These are phyloP conservation scores for Phasianus colchicus DNA, from an alignment of 2,113 vertebrate species.

Conservation along the genomic window DNA sequence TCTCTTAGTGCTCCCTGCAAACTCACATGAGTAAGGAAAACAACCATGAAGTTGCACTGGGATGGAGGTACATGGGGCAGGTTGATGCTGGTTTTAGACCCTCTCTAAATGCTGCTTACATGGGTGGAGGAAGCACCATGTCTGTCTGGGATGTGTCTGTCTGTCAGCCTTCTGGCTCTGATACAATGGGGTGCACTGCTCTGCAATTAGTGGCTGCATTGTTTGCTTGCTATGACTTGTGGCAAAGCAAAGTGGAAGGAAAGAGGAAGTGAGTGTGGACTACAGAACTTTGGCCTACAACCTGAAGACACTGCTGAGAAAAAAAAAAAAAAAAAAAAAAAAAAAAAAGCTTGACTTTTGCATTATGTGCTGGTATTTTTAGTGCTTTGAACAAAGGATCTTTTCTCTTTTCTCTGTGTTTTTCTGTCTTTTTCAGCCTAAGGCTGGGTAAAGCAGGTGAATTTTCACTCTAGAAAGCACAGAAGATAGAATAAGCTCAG, in stretches of 20 bases:
- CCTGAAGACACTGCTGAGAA: neutral
- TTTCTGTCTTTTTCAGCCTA: neutral
- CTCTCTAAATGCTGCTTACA: neutral
- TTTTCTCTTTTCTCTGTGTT: neutral
- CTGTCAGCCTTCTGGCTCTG: neutral
- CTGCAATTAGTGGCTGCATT: neutral
- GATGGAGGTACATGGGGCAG: neutral
- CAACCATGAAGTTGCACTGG: no score
- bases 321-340: neutral
- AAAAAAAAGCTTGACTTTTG: neutral
- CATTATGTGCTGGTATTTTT: neutral
- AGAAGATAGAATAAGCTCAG: neutral
- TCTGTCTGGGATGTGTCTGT: constrained; percentile 2
- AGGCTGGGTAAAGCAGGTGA: neutral
- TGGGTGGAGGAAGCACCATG: neutral
- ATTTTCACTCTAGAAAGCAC: neutral
- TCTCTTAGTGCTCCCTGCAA: neutral
- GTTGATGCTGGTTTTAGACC: neutral
- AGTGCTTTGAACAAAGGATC: neutral
- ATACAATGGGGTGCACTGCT: neutral
- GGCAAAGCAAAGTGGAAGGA: neutral
- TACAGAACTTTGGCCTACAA: neutral
- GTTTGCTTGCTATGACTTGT: neutral
- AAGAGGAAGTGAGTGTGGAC: neutral
- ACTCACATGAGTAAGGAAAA: neutral